Evolutionary conservation across 1,140 invertebrate species (phyloP), one percentile per base, ranked within the genome.

Genomic region (Pogonus chalceus): DNA sequence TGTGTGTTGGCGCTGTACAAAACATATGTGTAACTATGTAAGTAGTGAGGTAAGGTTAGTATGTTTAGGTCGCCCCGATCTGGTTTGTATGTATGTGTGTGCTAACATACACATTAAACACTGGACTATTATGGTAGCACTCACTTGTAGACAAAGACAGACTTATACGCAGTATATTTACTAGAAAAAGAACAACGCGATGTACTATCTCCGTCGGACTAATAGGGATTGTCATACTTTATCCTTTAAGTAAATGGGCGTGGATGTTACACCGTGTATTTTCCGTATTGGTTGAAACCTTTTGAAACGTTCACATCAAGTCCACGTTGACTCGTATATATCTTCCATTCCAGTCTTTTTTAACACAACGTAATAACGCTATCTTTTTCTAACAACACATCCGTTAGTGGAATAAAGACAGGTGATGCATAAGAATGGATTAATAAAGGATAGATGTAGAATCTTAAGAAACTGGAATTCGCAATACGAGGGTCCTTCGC

Each of bases 181-280:
- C 18, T 3, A 43, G 37, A 43, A 7, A 18, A 18, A 43, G 37
- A 43, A 43, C 9, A 43, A 7, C 18, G 18, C 18, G 18, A 14
- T 31, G 7, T 10, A 3, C 18, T 18, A 43, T 43, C 37, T 43
- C 18, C 18, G 3, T 43, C 37, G 9, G 3, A 43, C 37, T 43
- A 43, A 43, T 43, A 18, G 37, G 52, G 48, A 43, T 4, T 43
- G 37, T 43, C 37, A 16, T 43, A 43, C 37, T 43, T 67, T 65
- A 65, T 67, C 64, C 65, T 58, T 59, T 65, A 67, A 67, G 65
- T 66, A 67, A 65, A 65, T 59, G 63, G 65, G 65, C 62, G 63
- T 43, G 37, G 37, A 4, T 4, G 3, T 10, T 43, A 12, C 37
- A 4, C 49, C 49, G 51, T 49, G 47, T 53, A n/a, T n/a, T 22